phyloP scores from a whole-genome alignment of 2,888 invertebrate species.

The Cephalotes varians region DNA sequence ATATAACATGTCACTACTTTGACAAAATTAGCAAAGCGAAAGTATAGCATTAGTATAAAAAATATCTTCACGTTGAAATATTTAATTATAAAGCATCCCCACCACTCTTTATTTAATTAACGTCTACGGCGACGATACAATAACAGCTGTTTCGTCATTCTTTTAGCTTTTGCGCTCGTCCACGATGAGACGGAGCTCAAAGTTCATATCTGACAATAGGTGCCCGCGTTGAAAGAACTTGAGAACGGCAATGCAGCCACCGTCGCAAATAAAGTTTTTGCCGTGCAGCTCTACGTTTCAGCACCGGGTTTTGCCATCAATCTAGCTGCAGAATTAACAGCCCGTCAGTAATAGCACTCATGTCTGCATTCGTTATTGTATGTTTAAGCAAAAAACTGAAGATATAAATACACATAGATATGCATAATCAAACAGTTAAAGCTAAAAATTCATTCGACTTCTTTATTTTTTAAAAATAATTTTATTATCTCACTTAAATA shows the following conservation, averaged over 20 bases:
- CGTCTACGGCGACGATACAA: constrained; percentile 7
- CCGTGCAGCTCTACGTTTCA: background rate
- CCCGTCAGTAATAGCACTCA: background rate
- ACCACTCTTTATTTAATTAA: constrained; percentile 31
- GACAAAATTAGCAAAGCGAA: background rate
- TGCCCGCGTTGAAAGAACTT: constrained; percentile 36
- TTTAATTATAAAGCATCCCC: background rate
- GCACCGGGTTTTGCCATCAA: constrained; percentile 8
- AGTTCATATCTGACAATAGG: constrained; percentile 56
- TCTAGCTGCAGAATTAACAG: constrained; percentile 34
- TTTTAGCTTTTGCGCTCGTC: constrained; percentile 22
- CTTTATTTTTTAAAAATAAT: background rate
- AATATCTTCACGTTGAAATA: background rate
- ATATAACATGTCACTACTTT: background rate
- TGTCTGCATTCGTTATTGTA: background rate
- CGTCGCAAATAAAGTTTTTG: constrained; percentile 52
- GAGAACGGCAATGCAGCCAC: constrained; percentile 45
- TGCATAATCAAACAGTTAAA: constrained; percentile 2
- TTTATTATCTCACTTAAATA: background rate
- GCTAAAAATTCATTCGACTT: constrained; percentile 5
- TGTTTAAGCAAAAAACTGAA: background rate
- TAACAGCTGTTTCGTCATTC: constrained; percentile 18
- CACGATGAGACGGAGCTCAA: constrained; percentile 41
- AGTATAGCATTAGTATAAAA: background rate
- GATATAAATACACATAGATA: background rate